These are phyloP conservation scores for Ceratosolen fusciceps DNA, from an alignment of 1,140 invertebrate species.

Conservation along the genomic window DNA sequence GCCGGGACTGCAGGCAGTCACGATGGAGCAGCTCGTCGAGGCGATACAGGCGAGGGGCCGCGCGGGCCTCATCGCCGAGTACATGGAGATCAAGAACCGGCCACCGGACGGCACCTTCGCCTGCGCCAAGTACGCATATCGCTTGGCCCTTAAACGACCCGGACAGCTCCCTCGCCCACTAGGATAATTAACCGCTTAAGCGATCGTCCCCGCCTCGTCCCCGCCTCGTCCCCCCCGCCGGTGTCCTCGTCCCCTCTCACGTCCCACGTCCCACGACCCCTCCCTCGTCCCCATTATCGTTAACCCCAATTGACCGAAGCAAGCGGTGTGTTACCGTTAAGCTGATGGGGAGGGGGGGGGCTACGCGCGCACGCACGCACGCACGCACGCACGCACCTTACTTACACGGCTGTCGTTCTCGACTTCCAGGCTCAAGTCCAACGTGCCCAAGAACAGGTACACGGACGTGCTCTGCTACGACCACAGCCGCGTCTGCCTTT, in stretches of 20 bases:
- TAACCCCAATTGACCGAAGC: too few species aligned
- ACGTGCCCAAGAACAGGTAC: constrained; percentile 94
- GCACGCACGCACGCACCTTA: not conserved
- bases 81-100: constrained; percentile 86
- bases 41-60: constrained; percentile 82
- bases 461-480: constrained; percentile 97
- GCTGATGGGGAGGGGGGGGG: too few species aligned
- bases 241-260: not conserved
- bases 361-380: too few species aligned
- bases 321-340: too few species aligned
- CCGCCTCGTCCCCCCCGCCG: not conserved
- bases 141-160: too few species aligned
- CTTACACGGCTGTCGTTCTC: not conserved
- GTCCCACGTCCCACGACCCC: not conserved
- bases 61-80: constrained; percentile 86
- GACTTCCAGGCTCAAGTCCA: constrained; percentile 81
- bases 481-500: constrained; percentile 90
- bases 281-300: not conserved
- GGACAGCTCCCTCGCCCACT: not conserved
- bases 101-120: constrained; percentile 88
- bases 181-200: too few species aligned
- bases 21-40: constrained; percentile 84
- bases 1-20: constrained; percentile 73
- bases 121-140: constrained; percentile 75
- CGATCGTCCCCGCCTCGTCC: too few species aligned